phyloP scores from a whole-genome alignment of 2,113 vertebrate species.

The Raja brachyura region DNA sequence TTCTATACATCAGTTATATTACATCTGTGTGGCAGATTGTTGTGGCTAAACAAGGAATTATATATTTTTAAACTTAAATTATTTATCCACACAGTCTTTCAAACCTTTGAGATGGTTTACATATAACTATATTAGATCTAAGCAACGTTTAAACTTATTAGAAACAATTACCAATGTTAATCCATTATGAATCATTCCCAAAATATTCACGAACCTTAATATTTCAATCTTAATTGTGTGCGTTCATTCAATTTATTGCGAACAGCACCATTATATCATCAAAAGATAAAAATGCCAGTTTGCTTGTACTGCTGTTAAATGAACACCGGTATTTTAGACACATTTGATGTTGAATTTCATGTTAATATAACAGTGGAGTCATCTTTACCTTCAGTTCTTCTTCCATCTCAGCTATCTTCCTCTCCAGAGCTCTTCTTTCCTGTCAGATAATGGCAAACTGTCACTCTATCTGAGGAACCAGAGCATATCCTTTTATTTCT shows the following conservation, averaged over 20 bases:
- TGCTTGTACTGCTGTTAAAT: not conserved
- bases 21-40: not conserved
- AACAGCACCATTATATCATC: not conserved
- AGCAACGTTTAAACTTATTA: too few species aligned
- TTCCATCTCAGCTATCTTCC: slow-evolving; percentile 99
- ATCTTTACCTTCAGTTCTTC: slow-evolving; percentile 91
- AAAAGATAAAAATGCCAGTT: not conserved
- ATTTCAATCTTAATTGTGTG: not conserved
- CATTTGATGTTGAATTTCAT: not conserved
- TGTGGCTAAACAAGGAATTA: not conserved
- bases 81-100: not conserved
- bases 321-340: not conserved
- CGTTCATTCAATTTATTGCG: not conserved
- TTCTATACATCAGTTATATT: not conserved
- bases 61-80: not conserved
- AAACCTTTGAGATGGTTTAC: not conserved
- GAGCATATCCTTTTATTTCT: not conserved
- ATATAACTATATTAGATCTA: not conserved
- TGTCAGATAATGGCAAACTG: slow-evolving; percentile 51
- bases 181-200: not conserved
- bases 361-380: not conserved
- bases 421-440: slow-evolving; percentile 99
- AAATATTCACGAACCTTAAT: not conserved
- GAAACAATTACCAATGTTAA: not conserved
- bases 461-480: not conserved